Conservation (phyloP, 2,888 invertebrate species). For the Crocallis elinguaria region DNA sequence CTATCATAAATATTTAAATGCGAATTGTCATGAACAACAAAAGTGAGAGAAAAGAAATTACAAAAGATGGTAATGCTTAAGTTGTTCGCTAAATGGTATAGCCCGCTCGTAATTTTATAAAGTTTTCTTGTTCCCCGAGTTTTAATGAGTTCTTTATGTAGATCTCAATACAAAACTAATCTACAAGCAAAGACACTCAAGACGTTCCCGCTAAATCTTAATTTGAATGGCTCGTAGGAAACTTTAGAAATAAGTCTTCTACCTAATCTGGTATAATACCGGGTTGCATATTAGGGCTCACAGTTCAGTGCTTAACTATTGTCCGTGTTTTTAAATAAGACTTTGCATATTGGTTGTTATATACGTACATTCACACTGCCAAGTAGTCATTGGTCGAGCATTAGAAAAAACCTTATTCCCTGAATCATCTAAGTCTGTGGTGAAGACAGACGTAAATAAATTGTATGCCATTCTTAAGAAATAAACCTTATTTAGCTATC, state of each 20-base stretch:
- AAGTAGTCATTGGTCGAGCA: too few species aligned
- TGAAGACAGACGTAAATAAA: too few species aligned
- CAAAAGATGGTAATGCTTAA: slow-evolving; percentile 19
- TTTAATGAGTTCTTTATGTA: slow-evolving; percentile 36
- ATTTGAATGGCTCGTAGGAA: slow-evolving; percentile 4
- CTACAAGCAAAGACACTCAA: slow-evolving; percentile 24
- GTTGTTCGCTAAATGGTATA: slow-evolving; percentile 24
- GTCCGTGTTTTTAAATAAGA: too few species aligned
- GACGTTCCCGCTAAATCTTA: slow-evolving; percentile 12
- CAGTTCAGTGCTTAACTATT: too few species aligned
- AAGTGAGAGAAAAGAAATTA: slow-evolving; percentile 8
- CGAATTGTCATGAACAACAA: neutral
- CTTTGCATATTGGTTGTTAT: too few species aligned
- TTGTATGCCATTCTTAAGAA: too few species aligned
- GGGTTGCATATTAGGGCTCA: too few species aligned
- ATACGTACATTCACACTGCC: too few species aligned
- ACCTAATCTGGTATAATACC: too few species aligned
- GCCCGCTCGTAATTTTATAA: slow-evolving; percentile 32
- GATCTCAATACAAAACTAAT: slow-evolving; percentile 32
- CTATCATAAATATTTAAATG: neutral
- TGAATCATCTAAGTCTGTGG: too few species aligned
- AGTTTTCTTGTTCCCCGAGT: slow-evolving; percentile 34
- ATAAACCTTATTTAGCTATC: too few species aligned
- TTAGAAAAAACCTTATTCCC: too few species aligned
- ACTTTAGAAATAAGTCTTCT: slow-evolving; percentile 1